Evolutionary conservation across 1,140 invertebrate genomes (phyloP), one percentile per base, ranked within the genome.

Genomic region (Cydia splendana): DNA sequence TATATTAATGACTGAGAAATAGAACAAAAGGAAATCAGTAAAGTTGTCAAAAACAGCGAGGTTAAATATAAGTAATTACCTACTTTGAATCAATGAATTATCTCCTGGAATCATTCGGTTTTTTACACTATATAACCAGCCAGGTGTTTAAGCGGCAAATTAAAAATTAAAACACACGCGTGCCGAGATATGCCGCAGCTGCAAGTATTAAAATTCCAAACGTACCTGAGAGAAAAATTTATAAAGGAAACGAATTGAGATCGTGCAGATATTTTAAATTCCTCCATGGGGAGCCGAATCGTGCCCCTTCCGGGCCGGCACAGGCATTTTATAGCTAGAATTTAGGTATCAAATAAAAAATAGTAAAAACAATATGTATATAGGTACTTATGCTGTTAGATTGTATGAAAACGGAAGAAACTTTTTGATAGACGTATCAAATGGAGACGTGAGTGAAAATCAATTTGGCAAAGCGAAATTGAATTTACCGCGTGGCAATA

Each of bases 241-340:
- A 73, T 65, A 78, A 77, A 79, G 78, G 78, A 81, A 82, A 79
- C 69, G 76, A 80, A 81, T 81, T 78, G 76, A 77, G 77, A 79
- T 81, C 81, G 83, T 82, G 83, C 79, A 80, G 79, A 82, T 71
- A 84, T 82, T 84, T 84, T 79, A 80, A 80, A 81, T 81, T 82
- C 73, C 69, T 71, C 18, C 74, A 73, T 9, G 75, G 75, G 78
- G 78, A 76, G 51, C 67, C 75, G 28, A 74, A 77, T 48, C 34
- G 74, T 75, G 76, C 76, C 65, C n/a, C 48, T 53, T 53, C 71
- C 65, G 65, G 76, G 20, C 45, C 15, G 76, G 24, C 20, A 65
- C 76, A 82, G 78, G 76, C 75, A 77, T 82, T 80, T 77, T 78
- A 69, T 24, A 62, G 57, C 42, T 51, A 38, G 15, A 18, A 18